Base-by-base conservation (phyloP, 2,888 invertebrate species). In the Serripes groenlandicus region DNA sequence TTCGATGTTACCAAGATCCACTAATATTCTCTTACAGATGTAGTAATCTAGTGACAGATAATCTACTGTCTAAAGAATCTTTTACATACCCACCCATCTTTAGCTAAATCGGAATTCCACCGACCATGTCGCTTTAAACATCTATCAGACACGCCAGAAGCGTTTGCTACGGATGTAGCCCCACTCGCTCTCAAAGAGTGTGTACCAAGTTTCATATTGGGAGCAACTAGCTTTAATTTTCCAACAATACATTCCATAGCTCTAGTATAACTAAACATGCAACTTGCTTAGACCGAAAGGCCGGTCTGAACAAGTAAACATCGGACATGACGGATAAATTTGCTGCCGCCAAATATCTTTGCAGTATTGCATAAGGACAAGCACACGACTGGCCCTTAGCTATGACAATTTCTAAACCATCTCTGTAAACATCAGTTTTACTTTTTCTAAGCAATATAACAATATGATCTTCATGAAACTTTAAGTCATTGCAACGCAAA, bases 101-200 rank as follows among this genome's bases (percentile, higher is more conserved):
- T 80, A 34, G 71, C 72, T 4, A 26, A 26, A 21, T 80, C 75
- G 23, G 54, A 37, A 32, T 75, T 80, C 80, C 80, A 80, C 11
- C 80, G n/a, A 34, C 79, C 79, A 54, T 79, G 79, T n/a, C 80
- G 26, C 30, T 71, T 75, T 15, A 80, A 34, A 69, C 80, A 80
- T 23, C 74, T 35, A 5, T 79, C 79, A 28, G 60, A 66, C 7
- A 75, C 72, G 18, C 37, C 49, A 5, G 26, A 56, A 3, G 66
- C 7, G 52, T 70, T 64, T 11, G 80, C 80, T 4, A 60, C 75
- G 3, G 56, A 35, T n/a, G 60, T 62, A 9, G 70, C 75, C 15
- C 80, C 75, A 35, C 56, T 70, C 3, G 75, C 80, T 18, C 80
- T 52, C 32, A 80, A 69, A n/a, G 62, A 70, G 42, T 75, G 80